Evolutionary conservation across 1,140 invertebrate species (phyloP).

Genomic region (Drosophila fuyamai): DNA sequence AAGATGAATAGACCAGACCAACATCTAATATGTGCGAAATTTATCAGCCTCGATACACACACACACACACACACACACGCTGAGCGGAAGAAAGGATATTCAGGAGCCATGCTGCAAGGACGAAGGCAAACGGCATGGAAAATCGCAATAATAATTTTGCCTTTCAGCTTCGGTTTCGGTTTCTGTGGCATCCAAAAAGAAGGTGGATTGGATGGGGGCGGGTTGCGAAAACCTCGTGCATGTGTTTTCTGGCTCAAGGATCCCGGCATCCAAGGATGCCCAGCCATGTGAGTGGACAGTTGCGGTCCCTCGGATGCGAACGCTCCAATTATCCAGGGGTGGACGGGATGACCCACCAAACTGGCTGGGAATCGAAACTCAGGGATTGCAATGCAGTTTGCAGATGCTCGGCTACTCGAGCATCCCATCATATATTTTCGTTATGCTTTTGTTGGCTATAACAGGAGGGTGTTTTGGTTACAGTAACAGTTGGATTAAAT

Average conservation of each 20-base stretch:
- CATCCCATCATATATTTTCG: conserved; percentile 64
- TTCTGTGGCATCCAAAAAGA: conserved; percentile 32
- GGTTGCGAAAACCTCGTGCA: neutral
- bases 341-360: conserved; percentile 1
- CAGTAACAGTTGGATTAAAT: conserved; percentile 74
- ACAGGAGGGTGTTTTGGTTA: conserved; percentile 57
- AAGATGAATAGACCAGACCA: conserved; percentile 66
- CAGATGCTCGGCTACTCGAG: conserved; percentile 57
- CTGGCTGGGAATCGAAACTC: conserved; percentile 34
- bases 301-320: conserved; percentile 35
- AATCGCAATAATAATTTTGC: conserved; percentile 80
- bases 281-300: conserved; percentile 42
- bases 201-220: neutral
- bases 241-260: conserved; percentile 15
- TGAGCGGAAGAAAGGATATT: neutral
- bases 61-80: conserved; percentile 3
- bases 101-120: conserved; percentile 39
- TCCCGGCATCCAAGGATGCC: conserved; percentile 5
- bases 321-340: conserved; percentile 41
- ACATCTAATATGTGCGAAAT: conserved; percentile 78
- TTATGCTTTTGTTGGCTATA: conserved; percentile 39
- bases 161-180: conserved; percentile 54
- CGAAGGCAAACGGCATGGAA: conserved; percentile 70
- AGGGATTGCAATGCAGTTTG: conserved; percentile 49
- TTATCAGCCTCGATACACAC: conserved; percentile 70